Conservation (phyloP, 2,113 vertebrate species). For the Todiramphus saurophagus region DNA sequence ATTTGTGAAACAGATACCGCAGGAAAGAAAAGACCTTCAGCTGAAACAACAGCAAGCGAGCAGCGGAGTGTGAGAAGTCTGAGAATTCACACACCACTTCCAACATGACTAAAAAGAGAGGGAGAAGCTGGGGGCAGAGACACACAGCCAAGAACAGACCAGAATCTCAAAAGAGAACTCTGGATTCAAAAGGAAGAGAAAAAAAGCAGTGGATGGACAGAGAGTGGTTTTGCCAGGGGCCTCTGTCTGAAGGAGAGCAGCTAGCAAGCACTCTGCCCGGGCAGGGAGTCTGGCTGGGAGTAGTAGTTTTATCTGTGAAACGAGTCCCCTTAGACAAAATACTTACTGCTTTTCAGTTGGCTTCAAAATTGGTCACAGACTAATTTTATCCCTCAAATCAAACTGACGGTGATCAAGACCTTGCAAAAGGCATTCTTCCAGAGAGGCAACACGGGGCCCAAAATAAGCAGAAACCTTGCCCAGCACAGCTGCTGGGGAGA, state of each 20-base stretch:
- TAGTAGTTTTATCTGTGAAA: neutral
- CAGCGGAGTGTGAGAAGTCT: neutral
- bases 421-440: neutral
- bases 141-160: neutral
- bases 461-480: neutral
- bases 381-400: neutral
- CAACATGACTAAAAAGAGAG: neutral
- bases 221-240: neutral
- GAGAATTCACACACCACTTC: neutral
- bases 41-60: neutral
- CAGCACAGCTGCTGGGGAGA: neutral
- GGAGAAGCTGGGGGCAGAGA: neutral
- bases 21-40: neutral
- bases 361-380: neutral
- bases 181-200: neutral
- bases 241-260: neutral
- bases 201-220: neutral
- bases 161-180: neutral
- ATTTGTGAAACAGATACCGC: neutral
- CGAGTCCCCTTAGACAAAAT: slow-evolving; percentile 3
- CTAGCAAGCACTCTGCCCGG: neutral
- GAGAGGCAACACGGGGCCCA: neutral
- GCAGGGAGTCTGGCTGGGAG: neutral
- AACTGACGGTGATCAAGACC: neutral
- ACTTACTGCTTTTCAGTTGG: neutral